Evolutionary conservation across 2,888 invertebrate species (phyloP), one percentile per base, ranked within the genome.

Genomic region (Ischnura elegans): DNA sequence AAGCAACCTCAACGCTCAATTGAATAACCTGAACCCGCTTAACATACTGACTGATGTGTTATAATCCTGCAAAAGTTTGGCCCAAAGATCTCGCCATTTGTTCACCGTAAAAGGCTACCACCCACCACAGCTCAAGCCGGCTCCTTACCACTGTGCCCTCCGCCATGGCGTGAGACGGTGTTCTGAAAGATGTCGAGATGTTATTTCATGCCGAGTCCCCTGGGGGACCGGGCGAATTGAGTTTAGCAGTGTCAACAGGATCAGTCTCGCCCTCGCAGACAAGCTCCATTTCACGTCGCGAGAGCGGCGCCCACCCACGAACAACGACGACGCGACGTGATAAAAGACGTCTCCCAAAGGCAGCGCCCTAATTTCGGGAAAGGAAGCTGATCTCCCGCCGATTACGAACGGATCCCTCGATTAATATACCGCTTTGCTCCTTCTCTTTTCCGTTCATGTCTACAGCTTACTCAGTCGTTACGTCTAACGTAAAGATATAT

Each of bases 231-330:
- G 4, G 51, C 25, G 87, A 55, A 87, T 55, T 43, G 86, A 55
- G 90, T 43, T 76, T 36, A 76, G 76, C 76, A 76, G 76, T 36
- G 76, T 76, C 76, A 76, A 76, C 76, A 76, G 36, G 76, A 76
- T 76, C 76, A 76, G 76, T 76, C 25, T 10, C 76, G 29, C 66
- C n/a, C 29, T 29, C 29, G n/a, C 8, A 36, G 76, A 76, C 76
- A 36, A 76, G 36, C 76, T 36, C 66, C 13, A 76, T 76, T 36
- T 36, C 76, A 13, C 76, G 36, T 76, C 76, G 36, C 29, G 36
- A 76, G 76, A 10, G 76, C 36, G 29, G 76, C 36, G 10, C 76
- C 29, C 13, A n/a, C n/a, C n/a, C n/a, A n/a, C n/a, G n/a, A n/a
- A n/a, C n/a, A n/a, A n/a, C n/a, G n/a, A n/a, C n/a, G n/a, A n/a